Evolutionary conservation across 2,888 invertebrate genomes (phyloP).

Genomic region (Lampropteryx suffumata): DNA sequence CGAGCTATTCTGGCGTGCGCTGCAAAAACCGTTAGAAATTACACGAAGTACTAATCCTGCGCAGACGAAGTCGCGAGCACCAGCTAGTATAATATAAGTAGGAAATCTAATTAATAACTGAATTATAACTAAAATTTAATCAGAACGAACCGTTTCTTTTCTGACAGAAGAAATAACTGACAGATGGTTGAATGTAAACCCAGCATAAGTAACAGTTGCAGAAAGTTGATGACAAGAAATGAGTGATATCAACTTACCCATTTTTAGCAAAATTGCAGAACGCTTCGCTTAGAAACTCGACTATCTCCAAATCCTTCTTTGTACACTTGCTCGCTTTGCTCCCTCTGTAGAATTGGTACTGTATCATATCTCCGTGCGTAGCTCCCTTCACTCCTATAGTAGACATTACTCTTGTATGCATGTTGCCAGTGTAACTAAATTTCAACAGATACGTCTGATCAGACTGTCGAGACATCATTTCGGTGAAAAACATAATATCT

Average conservation of each 20-base stretch:
- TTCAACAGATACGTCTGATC: conserved; percentile 50
- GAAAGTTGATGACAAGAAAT: too few species aligned
- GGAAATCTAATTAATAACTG: too few species aligned
- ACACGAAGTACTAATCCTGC: too few species aligned
- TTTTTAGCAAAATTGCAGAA: conserved; percentile 65
- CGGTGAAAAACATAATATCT: conserved; percentile 50
- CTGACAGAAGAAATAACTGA: too few species aligned
- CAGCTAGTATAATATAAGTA: too few species aligned
- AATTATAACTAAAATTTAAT: too few species aligned
- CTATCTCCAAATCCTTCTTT: conserved; percentile 48
- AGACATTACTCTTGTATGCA: conserved; percentile 60
- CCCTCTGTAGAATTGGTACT: conserved; percentile 64
- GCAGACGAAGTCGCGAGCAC: too few species aligned
- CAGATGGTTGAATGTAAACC: too few species aligned
- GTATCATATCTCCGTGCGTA: conserved; percentile 65
- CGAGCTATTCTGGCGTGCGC: too few species aligned
- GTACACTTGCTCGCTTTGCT: conserved; percentile 49
- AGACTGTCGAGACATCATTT: conserved; percentile 44
- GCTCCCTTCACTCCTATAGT: conserved; percentile 58
- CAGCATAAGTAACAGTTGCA: too few species aligned
- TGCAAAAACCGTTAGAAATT: too few species aligned
- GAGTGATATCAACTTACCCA: conserved; percentile 55
- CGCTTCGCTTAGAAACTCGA: conserved; percentile 54
- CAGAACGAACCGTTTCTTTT: too few species aligned
- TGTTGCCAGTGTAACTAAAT: conserved; percentile 59